Percentiles rank a stretch among this genome's conserved stretches.
These are phyloP conservation scores for Callocephalon fimbriatum DNA, from an alignment of 2,113 vertebrate genomes.

Conservation along the genomic window DNA sequence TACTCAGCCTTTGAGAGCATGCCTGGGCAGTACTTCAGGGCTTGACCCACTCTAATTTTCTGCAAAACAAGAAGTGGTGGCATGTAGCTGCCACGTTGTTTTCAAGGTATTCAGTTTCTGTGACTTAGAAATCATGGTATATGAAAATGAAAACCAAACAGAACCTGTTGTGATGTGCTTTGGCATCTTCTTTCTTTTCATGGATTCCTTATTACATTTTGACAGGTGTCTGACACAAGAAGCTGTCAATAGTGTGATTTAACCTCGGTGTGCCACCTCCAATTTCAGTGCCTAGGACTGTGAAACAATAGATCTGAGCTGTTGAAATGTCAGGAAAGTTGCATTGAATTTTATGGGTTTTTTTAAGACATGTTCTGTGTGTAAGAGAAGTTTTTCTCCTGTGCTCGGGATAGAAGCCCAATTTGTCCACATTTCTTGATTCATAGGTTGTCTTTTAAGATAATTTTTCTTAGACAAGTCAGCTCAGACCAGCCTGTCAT, in stretches of 20 bases:
- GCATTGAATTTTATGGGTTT: slow-evolving; percentile 25
- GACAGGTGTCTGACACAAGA: slow-evolving; percentile 68
- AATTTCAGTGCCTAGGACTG: slow-evolving; percentile 40
- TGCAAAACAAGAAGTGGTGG: neutral
- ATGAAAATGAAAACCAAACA: slow-evolving; percentile 35
- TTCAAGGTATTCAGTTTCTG: neutral
- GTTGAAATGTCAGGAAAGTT: slow-evolving; percentile 7
- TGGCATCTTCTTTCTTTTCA: slow-evolving; percentile 63
- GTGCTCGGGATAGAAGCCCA: neutral
- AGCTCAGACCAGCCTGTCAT: neutral
- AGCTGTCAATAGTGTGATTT: slow-evolving; percentile 58
- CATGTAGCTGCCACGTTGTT: neutral
- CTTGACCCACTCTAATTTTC: neutral
- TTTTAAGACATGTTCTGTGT: neutral
- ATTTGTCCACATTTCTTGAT: neutral
- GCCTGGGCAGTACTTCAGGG: neutral
- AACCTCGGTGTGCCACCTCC: slow-evolving; percentile 68
- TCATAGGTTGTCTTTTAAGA: neutral
- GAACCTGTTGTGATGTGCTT: slow-evolving; percentile 17
- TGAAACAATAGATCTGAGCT: slow-evolving; percentile 48
- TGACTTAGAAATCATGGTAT: slow-evolving; percentile 19
- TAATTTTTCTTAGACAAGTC: neutral
- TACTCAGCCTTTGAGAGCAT: neutral
- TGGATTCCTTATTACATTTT: slow-evolving; percentile 63
- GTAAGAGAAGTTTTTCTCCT: neutral